phyloP scores from a whole-genome alignment of 2,888 invertebrate genomes.

The Camptogramma bilineatum region DNA sequence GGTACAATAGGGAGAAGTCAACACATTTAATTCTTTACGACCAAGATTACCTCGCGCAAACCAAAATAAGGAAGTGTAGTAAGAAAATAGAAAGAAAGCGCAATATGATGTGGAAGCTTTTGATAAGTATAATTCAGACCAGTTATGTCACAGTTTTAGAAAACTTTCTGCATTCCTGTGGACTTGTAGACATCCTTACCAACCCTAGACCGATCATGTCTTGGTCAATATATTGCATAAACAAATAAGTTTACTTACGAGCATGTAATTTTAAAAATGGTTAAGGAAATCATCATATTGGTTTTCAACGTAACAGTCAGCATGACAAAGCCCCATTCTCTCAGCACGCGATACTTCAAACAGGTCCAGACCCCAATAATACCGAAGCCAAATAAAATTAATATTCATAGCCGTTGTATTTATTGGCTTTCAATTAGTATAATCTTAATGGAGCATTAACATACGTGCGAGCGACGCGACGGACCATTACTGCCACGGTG shows the following conservation, averaged over 20 bases:
- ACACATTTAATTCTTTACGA: background rate
- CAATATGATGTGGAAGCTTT: too few species aligned
- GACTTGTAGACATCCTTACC: background rate
- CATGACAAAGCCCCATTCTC: slow-evolving; percentile 8
- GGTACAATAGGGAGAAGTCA: slow-evolving; percentile 23
- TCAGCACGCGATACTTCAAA: slow-evolving; percentile 3
- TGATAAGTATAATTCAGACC: too few species aligned
- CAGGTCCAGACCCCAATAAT: slow-evolving; percentile 45
- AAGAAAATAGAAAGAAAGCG: too few species aligned
- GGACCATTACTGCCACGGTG: slow-evolving; percentile 67
- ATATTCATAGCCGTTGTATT: slow-evolving; percentile 85
- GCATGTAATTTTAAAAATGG: background rate
- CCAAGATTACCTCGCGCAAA: background rate
- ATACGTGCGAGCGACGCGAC: slow-evolving; percentile 78
- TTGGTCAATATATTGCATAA: background rate
- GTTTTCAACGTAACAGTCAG: slow-evolving; percentile 6
- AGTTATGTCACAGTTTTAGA: too few species aligned
- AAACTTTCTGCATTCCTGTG: background rate
- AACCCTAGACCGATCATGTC: background rate
- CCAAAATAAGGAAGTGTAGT: too few species aligned
- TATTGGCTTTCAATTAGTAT: slow-evolving; percentile 86
- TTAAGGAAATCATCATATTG: background rate
- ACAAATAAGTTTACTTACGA: background rate
- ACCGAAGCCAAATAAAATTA: slow-evolving; percentile 82
- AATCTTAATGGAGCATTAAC: slow-evolving; percentile 85